Conservation (phyloP, 1,140 invertebrate species). For the Drosophila aff. region DNA sequence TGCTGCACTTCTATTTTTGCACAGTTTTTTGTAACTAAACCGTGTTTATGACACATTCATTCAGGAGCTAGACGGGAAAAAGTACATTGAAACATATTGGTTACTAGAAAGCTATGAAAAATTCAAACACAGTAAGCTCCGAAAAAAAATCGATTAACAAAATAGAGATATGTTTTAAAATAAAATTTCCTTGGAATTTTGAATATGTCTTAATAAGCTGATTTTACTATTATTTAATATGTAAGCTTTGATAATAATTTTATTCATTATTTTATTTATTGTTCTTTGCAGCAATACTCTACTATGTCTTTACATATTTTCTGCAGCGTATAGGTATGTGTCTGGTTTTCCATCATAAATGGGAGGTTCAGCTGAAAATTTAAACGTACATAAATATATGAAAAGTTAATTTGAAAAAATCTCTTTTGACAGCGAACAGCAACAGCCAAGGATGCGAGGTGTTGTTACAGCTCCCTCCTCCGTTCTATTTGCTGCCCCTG, state of each 20-base stretch:
- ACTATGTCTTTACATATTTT: conserved; percentile 17
- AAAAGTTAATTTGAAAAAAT: conserved; percentile 84
- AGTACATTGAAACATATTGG: conserved; percentile 10
- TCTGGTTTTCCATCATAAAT: conserved; percentile 28
- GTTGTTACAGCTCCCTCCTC: conserved; percentile 23
- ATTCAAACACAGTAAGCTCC: background rate
- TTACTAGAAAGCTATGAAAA: background rate
- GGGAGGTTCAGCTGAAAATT: conserved; percentile 59
- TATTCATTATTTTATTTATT: background rate
- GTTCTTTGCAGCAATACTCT: background rate
- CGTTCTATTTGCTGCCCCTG: conserved; percentile 24
- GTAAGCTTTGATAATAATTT: background rate
- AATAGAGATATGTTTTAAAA: conserved; percentile 9
- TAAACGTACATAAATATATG: conserved; percentile 82
- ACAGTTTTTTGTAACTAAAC: conserved; percentile 41
- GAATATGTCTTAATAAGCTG: no score
- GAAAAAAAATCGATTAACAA: background rate
- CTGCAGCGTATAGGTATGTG: conserved; percentile 12
- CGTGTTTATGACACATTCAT: conserved; percentile 71
- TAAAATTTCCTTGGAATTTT: background rate
- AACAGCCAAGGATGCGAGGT: conserved; percentile 39
- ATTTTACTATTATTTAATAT: background rate
- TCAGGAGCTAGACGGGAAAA: conserved; percentile 41
- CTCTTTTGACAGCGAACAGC: conserved; percentile 75
- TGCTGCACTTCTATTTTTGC: conserved; percentile 4